Evolutionary conservation across 2,888 invertebrate genomes (phyloP).

Genomic region (Drosophila emarginata): DNA sequence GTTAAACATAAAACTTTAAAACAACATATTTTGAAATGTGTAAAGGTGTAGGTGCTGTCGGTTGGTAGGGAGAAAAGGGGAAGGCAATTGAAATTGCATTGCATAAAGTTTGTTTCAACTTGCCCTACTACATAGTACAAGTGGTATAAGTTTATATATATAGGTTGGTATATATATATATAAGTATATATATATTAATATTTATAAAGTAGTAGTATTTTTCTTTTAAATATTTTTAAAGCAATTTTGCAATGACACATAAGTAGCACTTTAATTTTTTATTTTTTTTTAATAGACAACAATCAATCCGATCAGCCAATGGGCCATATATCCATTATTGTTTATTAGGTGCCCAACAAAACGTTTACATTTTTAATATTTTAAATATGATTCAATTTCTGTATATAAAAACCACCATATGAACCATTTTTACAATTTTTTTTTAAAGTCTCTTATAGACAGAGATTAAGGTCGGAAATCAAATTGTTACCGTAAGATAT

Average conservation of each 20-base stretch:
- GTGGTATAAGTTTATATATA: constrained; percentile 17
- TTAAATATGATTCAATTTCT: not conserved
- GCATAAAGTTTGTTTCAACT: constrained; percentile 62
- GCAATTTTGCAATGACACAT: constrained; percentile 71
- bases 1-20: constrained; percentile 48
- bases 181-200: constrained; percentile 11
- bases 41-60: too few species aligned
- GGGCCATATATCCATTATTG: constrained; percentile 43
- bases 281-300: constrained; percentile 53
- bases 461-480: too few species aligned
- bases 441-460: constrained; percentile 2
- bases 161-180: constrained; percentile 31
- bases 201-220: constrained; percentile 1
- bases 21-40: constrained; percentile 27
- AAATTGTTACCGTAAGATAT: too few species aligned
- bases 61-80: not conserved
- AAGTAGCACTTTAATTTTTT: constrained; percentile 62
- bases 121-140: constrained; percentile 45
- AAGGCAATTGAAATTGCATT: constrained; percentile 59
- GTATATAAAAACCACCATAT: not conserved
- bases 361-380: not conserved
- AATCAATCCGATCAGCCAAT: constrained; percentile 58
- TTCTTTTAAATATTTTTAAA: constrained; percentile 50
- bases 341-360: constrained; percentile 10
- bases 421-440: constrained; percentile 7